phyloP scores from a whole-genome alignment of 2,113 vertebrate species.

The Ivindomyrus marchei region DNA sequence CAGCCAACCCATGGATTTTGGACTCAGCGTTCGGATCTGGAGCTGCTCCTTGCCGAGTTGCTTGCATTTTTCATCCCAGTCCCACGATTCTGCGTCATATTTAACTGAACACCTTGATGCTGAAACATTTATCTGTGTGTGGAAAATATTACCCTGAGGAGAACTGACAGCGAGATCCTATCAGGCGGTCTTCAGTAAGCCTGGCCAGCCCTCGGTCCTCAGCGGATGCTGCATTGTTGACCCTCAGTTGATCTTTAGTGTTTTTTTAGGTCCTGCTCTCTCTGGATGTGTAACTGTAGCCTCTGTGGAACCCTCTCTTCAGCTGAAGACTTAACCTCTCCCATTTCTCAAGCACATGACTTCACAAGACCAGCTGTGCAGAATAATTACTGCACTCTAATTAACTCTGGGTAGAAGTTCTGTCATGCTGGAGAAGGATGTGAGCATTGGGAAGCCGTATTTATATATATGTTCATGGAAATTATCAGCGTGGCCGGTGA shows the following conservation, averaged over 20 bases:
- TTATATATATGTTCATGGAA: not conserved
- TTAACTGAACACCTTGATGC: slow-evolving; percentile 37
- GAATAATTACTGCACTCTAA: not conserved
- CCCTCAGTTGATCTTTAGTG: slow-evolving; percentile 36
- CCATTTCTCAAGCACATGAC: not conserved
- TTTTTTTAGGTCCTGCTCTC: not conserved
- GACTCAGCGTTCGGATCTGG: not conserved
- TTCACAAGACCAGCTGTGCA: not conserved
- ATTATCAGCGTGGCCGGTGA: not conserved
- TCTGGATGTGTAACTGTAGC: not conserved
- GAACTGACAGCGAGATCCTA: not conserved
- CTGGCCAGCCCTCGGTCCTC: slow-evolving; percentile 21
- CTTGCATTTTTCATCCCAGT: slow-evolving; percentile 14
- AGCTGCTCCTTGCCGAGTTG: not conserved
- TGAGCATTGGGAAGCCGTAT: not conserved
- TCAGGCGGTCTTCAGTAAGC: not conserved
- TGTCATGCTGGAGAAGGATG: slow-evolving; percentile 1
- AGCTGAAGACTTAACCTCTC: not conserved
- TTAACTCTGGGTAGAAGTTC: not conserved
- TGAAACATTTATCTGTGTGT: slow-evolving; percentile 24
- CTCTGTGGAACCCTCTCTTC: not conserved
- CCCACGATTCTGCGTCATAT: slow-evolving; percentile 35
- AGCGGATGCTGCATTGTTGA: slow-evolving; percentile 45
- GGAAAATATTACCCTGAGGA: not conserved
- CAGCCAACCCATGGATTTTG: not conserved